Conservation (phyloP, 2,113 vertebrate species). For the Muntiacus muntjak region DNA sequence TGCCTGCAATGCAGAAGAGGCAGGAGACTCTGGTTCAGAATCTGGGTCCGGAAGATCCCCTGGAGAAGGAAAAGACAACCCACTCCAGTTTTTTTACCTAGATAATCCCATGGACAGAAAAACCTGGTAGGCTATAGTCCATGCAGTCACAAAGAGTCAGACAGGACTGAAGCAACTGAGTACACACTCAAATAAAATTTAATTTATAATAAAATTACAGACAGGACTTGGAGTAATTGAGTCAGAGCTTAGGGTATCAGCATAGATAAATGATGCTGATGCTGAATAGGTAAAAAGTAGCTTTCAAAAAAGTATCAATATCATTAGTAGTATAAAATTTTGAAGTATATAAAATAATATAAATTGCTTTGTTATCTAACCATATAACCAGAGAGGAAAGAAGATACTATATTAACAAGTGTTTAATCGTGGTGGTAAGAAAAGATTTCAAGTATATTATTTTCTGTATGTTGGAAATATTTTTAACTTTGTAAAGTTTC, state of each 20-base stretch:
- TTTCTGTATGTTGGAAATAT: background rate
- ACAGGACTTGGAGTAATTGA: background rate
- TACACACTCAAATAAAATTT: background rate
- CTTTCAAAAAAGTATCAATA: background rate
- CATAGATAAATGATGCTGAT: background rate
- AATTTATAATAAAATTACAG: background rate
- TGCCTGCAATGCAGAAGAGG: background rate
- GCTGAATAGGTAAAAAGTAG: background rate
- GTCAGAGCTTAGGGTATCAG: background rate
- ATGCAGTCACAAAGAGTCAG: background rate
- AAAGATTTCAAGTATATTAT: conserved; percentile 21
- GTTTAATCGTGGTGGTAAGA: background rate
- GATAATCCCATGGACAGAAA: background rate
- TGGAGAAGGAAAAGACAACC: background rate
- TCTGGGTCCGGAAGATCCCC: background rate
- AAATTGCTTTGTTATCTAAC: background rate
- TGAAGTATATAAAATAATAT: background rate
- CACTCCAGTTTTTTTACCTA: background rate
- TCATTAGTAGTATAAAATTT: background rate
- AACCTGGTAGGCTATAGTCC: background rate
- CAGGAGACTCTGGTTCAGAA: background rate
- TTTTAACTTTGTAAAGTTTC: background rate
- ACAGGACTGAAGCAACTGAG: background rate
- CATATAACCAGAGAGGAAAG: background rate
- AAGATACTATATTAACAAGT: background rate